These are phyloP conservation scores for Marmota monax DNA, from an alignment of 2,113 vertebrate species.

Conservation along the genomic window DNA sequence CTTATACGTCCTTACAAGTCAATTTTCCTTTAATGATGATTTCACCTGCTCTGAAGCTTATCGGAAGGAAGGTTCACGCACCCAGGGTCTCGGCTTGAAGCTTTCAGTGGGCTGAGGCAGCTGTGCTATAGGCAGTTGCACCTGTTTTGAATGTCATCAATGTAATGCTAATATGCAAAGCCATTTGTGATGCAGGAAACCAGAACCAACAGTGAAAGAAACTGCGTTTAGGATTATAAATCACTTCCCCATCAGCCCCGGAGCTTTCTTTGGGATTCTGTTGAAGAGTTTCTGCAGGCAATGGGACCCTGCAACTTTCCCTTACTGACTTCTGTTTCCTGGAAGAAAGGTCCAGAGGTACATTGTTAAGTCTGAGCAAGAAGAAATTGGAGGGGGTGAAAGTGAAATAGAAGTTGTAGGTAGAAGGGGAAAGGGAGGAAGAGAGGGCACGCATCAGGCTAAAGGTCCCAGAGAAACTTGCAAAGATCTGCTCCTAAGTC, in stretches of 20 bases:
- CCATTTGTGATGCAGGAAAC: constrained; percentile 76
- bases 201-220: constrained; percentile 73
- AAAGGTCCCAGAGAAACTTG: neutral
- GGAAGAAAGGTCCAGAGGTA: neutral
- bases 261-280: constrained; percentile 56
- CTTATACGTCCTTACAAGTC: constrained; percentile 67
- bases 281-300: neutral
- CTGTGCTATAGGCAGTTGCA: constrained; percentile 76
- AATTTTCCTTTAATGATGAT: constrained; percentile 79
- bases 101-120: constrained; percentile 65
- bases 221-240: constrained; percentile 69
- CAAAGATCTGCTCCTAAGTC: neutral
- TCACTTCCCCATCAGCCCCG: constrained; percentile 63
- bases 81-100: constrained; percentile 46
- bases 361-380: neutral
- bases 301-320: neutral
- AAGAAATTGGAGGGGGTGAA: neutral
- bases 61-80: constrained; percentile 66
- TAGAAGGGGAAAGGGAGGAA: neutral
- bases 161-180: constrained; percentile 78
- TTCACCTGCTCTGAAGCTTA: constrained; percentile 79
- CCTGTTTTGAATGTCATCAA: constrained; percentile 80
- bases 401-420: neutral
- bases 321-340: neutral
- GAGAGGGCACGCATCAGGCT: neutral